Evolutionary conservation across 2,888 invertebrate genomes (phyloP), one percentile per base, ranked within the genome.

Genomic region (Eristalinus aeneus): DNA sequence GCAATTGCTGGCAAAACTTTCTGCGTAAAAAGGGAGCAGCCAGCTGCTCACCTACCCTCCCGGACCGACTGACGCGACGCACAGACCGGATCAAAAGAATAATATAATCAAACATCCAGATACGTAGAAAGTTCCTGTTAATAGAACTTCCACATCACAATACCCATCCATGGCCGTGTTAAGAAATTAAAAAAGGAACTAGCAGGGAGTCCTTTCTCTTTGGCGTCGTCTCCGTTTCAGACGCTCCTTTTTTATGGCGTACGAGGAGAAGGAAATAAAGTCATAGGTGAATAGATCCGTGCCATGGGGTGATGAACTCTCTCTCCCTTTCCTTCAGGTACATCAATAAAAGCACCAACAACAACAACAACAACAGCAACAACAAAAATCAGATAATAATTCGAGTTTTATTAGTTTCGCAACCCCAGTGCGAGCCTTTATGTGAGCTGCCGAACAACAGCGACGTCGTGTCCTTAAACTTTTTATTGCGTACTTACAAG

Each of bases 391-490:
- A 65, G 81, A 86, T 81, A 85, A 81, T 85, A 86, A 86, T 80
- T 86, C 85, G 64, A 56, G 85, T 86, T 86, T 86, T 86, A 86
- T 86, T 81, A 81, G 77, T 80, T 86, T 85, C 64, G 64, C 85
- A 85, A 81, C 73, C 81, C 85, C 73, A 58, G 65, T 83, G 64
- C 65, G 34, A 6, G n/a, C 9, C 27, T 63, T 69, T 54, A 20
- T 58, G 84, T 65, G 71, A 65, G 65, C 67, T 72, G 71, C 54
- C 63, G 58, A 85, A 85, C 75, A 76, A 73, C 46, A 46, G 39
- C 39, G n/a, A 8, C 81, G 77, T 73, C 77, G 60, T 77, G 76
- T 76, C 63, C n/a, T 80, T 11, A 61, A 77, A 80, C 67, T 76
- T 77, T 81, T 86, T 86, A 86, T 81, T 53, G 63, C 85, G 85